Conservation (phyloP, 2,113 vertebrate genomes). For the Epinephelus fuscoguttatus region DNA sequence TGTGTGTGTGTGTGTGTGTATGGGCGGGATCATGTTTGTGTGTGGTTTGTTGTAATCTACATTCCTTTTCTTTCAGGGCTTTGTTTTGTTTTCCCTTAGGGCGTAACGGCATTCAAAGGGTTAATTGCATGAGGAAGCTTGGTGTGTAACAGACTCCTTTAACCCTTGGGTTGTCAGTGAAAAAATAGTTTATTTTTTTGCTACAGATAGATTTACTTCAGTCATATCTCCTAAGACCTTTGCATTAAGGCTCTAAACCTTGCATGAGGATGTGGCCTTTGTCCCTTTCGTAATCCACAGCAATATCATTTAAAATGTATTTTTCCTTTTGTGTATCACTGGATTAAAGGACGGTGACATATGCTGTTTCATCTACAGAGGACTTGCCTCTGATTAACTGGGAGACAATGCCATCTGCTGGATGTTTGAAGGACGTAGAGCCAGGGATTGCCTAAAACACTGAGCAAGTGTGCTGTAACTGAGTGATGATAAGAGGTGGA, state of each 20-base stretch:
- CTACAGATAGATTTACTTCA: constrained; percentile 7
- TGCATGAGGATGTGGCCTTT: constrained; percentile 4
- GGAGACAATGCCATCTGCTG: constrained; percentile 76
- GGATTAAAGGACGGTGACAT: constrained; percentile 50
- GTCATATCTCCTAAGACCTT: not conserved
- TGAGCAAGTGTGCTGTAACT: constrained; percentile 30
- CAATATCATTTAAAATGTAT: constrained; percentile 36
- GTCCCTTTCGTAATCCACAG: constrained; percentile 28
- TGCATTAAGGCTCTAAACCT: not conserved
- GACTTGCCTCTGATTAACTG: constrained; percentile 50
- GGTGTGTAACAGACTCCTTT: constrained; percentile 63
- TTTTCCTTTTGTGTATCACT: constrained; percentile 35
- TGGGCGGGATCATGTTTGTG: constrained; percentile 57
- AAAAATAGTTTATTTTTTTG: constrained; percentile 9
- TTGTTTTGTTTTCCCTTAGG: constrained; percentile 75
- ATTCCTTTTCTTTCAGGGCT: constrained; percentile 62
- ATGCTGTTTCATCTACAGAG: constrained; percentile 11
- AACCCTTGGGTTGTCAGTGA: constrained; percentile 34
- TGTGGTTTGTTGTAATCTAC: constrained; percentile 69
- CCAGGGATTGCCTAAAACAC: not conserved
- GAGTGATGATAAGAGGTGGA: constrained; percentile 46
- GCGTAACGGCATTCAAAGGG: constrained; percentile 58
- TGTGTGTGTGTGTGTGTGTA: constrained; percentile 7
- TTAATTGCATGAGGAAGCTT: constrained; percentile 73
- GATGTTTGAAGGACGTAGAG: constrained; percentile 24